Evolutionary conservation across 2,797 vertebrate genomes (phyloP).

Genomic region (Typhlichthys eigenmanni): DNA sequence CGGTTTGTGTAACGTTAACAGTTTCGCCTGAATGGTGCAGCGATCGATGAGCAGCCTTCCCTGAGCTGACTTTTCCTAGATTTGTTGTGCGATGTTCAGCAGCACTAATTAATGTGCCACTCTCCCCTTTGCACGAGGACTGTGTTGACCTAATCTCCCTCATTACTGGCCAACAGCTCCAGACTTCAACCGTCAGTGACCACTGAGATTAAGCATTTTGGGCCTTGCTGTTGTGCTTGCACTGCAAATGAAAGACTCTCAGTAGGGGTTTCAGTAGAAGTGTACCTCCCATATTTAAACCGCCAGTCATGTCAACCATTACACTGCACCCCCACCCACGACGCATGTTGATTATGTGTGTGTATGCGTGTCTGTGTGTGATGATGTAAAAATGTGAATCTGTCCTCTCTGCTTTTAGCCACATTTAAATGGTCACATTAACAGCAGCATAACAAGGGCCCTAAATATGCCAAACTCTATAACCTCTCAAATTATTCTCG

Average conservation of each 20-base stretch:
- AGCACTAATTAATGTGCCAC: conserved; percentile 52
- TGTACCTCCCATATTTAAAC: background rate
- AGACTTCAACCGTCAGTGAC: conserved; percentile 14
- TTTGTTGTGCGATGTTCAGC: conserved; percentile 25
- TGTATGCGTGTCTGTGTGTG: too few species aligned
- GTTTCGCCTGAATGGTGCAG: conserved; percentile 10
- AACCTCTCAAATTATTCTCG: conserved; percentile 64
- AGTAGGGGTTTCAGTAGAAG: background rate
- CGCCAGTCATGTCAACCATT: too few species aligned
- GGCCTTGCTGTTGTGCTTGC: conserved; percentile 5
- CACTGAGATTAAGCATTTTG: conserved; percentile 11
- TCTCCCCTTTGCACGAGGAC: conserved; percentile 25
- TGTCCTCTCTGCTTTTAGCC: too few species aligned
- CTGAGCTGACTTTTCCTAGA: conserved; percentile 19
- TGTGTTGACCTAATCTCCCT: conserved; percentile 24
- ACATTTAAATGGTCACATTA: conserved; percentile 54
- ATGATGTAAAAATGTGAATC: too few species aligned
- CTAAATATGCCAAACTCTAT: conserved; percentile 46
- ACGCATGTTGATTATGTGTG: too few species aligned
- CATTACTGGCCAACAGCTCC: conserved; percentile 18
- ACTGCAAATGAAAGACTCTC: conserved; percentile 5
- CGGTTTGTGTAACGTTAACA: conserved; percentile 6
- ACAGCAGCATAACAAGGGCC: conserved; percentile 58
- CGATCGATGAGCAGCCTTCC: conserved; percentile 19
- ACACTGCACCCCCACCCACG: too few species aligned